Percentiles rank a stretch among this genome's conserved stretches.
Evolutionary conservation across 2,797 vertebrate species (phyloP).

Genomic region (Varecia variegata): DNA sequence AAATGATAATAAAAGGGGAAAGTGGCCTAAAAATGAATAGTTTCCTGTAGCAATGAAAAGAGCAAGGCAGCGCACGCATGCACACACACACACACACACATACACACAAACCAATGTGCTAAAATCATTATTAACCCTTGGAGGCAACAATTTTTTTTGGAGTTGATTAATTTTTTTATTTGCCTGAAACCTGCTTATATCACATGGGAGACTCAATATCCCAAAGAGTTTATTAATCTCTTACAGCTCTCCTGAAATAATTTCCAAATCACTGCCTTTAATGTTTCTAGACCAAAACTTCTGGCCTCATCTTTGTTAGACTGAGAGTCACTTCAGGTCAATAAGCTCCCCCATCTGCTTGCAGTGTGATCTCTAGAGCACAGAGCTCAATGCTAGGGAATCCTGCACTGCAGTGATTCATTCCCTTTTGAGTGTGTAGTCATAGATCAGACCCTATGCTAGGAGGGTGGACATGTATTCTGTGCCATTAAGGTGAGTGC

Average conservation of each 20-base stretch:
- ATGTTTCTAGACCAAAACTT: not conserved
- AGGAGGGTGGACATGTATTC: not conserved
- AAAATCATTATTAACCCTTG: not conserved
- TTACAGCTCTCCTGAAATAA: not conserved
- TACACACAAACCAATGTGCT: not conserved
- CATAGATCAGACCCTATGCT: not conserved
- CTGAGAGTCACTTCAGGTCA: not conserved
- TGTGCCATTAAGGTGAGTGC: not conserved
- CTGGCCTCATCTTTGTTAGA: not conserved
- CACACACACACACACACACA: rapidly evolving
- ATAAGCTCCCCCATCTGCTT: not conserved
- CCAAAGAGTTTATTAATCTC: not conserved
- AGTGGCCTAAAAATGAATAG: not conserved
- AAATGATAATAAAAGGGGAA: not conserved
- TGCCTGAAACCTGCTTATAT: not conserved
- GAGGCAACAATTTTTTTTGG: not conserved
- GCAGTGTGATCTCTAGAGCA: not conserved
- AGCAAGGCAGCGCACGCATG: not conserved
- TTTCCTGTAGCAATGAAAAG: not conserved
- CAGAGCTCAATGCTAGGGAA: not conserved
- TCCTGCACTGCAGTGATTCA: not conserved
- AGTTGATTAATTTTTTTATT: not conserved
- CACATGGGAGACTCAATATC: not conserved
- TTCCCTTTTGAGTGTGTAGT: not conserved
- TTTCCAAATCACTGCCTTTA: not conserved